Evolutionary conservation across 2,888 invertebrate genomes (phyloP).

Genomic region (Glyphotaelius pellucidus): DNA sequence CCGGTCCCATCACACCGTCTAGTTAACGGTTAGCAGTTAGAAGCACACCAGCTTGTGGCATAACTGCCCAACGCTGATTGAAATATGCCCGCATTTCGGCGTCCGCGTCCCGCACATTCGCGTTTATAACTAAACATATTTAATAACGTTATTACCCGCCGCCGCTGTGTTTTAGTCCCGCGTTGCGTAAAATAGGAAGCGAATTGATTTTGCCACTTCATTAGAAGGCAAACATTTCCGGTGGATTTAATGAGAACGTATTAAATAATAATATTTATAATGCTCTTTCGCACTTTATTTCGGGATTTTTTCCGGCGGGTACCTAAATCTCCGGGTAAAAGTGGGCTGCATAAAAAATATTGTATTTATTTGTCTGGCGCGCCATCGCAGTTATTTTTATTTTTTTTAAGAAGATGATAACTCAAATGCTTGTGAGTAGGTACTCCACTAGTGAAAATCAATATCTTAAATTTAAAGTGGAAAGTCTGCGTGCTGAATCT

Average conservation of each 20-base stretch:
- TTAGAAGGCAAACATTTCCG: constrained; percentile 26
- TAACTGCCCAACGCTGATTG: constrained; percentile 13
- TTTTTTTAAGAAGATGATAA: background rate
- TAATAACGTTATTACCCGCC: background rate
- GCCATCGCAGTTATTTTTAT: background rate
- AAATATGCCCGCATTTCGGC: constrained; percentile 17
- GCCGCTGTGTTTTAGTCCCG: background rate
- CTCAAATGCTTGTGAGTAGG: background rate
- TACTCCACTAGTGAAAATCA: background rate
- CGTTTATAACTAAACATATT: background rate
- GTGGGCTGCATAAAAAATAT: background rate
- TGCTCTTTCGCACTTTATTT: background rate
- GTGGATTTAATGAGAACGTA: constrained; percentile 29
- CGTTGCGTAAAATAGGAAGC: constrained; percentile 41
- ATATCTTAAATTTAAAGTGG: background rate
- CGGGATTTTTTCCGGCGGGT: background rate
- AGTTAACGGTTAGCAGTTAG: background rate
- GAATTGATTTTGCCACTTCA: constrained; percentile 32
- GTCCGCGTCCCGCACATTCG: background rate
- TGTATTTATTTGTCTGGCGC: background rate
- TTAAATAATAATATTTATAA: background rate
- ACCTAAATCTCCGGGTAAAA: background rate
- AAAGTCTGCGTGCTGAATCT: background rate
- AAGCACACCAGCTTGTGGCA: background rate
- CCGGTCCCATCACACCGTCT: background rate